phyloP scores from a whole-genome alignment of 1,140 invertebrate species.

The Melitaea cinxia region DNA sequence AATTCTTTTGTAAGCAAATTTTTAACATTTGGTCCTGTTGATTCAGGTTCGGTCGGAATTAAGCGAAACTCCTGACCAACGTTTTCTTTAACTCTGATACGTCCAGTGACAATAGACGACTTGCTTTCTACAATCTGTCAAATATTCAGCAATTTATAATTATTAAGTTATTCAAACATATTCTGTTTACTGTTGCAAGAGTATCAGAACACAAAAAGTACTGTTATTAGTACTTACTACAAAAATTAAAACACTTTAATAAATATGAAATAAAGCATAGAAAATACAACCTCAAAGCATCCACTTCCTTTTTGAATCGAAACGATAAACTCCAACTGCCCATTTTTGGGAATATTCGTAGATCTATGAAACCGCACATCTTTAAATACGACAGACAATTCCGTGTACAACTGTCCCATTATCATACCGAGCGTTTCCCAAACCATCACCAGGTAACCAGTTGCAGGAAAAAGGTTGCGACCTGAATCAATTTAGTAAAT shows the following conservation, averaged over 20 bases:
- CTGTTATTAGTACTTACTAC: too few species aligned
- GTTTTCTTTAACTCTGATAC: constrained; percentile 82
- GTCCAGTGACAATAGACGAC: constrained; percentile 89
- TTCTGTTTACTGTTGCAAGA: background rate
- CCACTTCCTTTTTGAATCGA: constrained; percentile 92
- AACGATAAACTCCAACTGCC: constrained; percentile 87
- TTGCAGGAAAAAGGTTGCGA: constrained; percentile 91
- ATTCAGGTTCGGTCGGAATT: constrained; percentile 67
- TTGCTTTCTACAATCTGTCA: constrained; percentile 89
- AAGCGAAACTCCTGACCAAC: constrained; percentile 74
- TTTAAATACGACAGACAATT: constrained; percentile 92
- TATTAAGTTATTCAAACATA: background rate
- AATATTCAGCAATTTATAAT: too few species aligned
- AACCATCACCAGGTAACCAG: constrained; percentile 91
- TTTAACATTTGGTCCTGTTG: constrained; percentile 75
- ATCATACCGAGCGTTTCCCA: constrained; percentile 95
- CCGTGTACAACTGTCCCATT: constrained; percentile 85
- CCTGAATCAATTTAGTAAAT: constrained; percentile 66
- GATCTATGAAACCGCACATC: constrained; percentile 92
- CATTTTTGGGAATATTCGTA: constrained; percentile 88
- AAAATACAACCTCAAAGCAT: constrained; percentile 86
- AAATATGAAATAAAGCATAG: background rate
- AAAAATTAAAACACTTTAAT: too few species aligned
- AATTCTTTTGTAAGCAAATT: constrained; percentile 87
- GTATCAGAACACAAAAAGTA: background rate